Conservation (phyloP, 2,113 vertebrate genomes). For the Eretmochelys imbricata region DNA sequence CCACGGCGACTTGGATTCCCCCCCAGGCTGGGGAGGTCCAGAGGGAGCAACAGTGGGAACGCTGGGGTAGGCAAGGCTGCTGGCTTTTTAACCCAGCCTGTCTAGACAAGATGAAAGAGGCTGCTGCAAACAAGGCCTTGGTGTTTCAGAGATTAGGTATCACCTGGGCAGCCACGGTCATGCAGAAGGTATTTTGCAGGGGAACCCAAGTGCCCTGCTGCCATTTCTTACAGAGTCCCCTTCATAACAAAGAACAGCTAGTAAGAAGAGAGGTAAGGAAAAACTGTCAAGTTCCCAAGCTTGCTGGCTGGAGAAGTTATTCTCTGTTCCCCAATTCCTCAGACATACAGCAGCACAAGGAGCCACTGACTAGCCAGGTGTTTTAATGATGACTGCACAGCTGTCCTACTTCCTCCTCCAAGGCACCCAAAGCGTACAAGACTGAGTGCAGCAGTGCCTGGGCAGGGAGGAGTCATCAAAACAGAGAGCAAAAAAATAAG, state of each 20-base stretch:
- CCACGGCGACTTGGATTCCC: too few species aligned
- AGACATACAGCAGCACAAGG: neutral
- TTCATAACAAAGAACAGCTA: neutral
- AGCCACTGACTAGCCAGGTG: neutral
- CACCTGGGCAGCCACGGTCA: neutral
- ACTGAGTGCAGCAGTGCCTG: neutral
- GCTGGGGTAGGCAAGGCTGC: neutral
- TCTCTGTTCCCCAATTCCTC: neutral
- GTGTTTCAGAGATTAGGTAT: neutral
- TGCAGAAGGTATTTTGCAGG: neutral
- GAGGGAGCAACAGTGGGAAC: neutral
- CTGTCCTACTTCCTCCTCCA: neutral
- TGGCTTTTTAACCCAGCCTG: neutral
- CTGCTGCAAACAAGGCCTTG: neutral
- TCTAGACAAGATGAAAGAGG: neutral
- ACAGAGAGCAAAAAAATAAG: neutral
- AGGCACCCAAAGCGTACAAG: neutral
- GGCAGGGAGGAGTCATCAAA: neutral
- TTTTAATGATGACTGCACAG: neutral
- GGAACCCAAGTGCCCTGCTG: neutral
- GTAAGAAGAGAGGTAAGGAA: neutral
- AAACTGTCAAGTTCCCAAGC: neutral
- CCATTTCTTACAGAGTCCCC: neutral
- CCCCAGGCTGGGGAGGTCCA: too few species aligned
- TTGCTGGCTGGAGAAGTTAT: neutral